Conservation (phyloP, 2,888 invertebrate species). For the Tortrix viridana region DNA sequence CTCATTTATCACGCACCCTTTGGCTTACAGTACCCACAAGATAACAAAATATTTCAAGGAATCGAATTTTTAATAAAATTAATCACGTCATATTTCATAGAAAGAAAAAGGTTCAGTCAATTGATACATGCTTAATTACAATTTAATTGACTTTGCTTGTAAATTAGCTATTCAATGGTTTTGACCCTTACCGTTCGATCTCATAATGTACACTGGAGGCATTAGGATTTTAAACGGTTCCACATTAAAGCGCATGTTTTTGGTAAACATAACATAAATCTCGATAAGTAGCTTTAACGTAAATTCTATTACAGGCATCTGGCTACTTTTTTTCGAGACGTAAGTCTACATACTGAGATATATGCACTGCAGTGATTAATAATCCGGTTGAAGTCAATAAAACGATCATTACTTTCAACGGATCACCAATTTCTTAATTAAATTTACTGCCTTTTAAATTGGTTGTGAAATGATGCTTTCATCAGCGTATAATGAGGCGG, state of each 20-base stretch:
- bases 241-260: conserved; percentile 65
- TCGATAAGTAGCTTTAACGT: conserved; percentile 24
- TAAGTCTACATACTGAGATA: conserved; percentile 20
- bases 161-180: conserved; percentile 75
- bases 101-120: conserved; percentile 1
- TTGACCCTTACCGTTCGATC: conserved; percentile 74
- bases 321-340: conserved; percentile 14
- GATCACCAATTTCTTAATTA: conserved; percentile 30
- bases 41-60: conserved; percentile 4
- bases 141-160: conserved; percentile 78
- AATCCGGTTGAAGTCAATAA: conserved; percentile 23
- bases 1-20: conserved; percentile 30
- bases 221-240: conserved; percentile 68
- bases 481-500: conserved; percentile 37
- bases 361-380: conserved; percentile 20
- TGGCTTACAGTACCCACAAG: not conserved
- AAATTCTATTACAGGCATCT: conserved; percentile 26
- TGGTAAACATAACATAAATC: conserved; percentile 46
- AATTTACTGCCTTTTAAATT: conserved; percentile 34
- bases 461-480: conserved; percentile 35
- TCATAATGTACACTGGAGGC: conserved; percentile 70
- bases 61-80: not conserved
- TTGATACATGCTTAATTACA: conserved; percentile 48
- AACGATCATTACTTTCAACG: conserved; percentile 24
- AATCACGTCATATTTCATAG: conserved; percentile 1